Conservation (phyloP, 2,113 vertebrate genomes). For the Sinocyclocheilus rhinocerous region DNA sequence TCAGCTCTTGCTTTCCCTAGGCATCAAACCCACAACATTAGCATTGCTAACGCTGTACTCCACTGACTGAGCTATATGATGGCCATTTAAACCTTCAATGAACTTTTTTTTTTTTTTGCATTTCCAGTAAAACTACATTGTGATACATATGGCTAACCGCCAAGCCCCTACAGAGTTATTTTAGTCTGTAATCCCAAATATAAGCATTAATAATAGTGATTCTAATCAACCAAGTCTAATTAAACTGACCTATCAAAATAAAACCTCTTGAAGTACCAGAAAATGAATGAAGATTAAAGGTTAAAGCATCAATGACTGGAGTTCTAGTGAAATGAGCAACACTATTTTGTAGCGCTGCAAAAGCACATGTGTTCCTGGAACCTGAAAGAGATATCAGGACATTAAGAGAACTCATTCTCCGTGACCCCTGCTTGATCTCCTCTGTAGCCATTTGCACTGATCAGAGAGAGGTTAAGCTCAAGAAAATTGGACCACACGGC, state of each 20-base stretch:
- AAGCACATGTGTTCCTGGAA: conserved; percentile 57
- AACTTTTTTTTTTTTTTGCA: too few relatives aligned
- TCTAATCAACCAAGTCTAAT: neutral
- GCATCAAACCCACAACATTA: neutral
- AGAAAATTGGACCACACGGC: conserved; percentile 52
- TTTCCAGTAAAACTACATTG: too few relatives aligned
- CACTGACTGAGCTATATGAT: neutral
- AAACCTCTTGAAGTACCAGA: neutral
- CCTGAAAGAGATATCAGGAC: conserved; percentile 58
- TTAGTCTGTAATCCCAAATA: neutral
- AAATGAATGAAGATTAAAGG: conserved; percentile 20
- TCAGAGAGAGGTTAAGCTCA: conserved; percentile 61
- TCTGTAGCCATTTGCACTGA: conserved; percentile 65
- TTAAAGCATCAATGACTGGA: conserved; percentile 13
- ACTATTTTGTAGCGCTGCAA: neutral
- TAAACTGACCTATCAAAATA: neutral
- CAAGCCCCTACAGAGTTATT: neutral
- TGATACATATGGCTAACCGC: too few relatives aligned
- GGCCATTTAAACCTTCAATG: too few relatives aligned
- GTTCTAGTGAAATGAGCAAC: conserved; percentile 16
- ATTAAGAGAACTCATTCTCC: conserved; percentile 54
- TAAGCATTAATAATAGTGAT: neutral
- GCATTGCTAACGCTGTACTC: neutral
- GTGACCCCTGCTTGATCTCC: conserved; percentile 77
- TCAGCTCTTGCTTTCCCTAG: neutral